Evolutionary conservation across 2,113 vertebrate species (phyloP), one percentile per base, ranked within the genome.

Genomic region (Stomatorhinus ivindoensis): DNA sequence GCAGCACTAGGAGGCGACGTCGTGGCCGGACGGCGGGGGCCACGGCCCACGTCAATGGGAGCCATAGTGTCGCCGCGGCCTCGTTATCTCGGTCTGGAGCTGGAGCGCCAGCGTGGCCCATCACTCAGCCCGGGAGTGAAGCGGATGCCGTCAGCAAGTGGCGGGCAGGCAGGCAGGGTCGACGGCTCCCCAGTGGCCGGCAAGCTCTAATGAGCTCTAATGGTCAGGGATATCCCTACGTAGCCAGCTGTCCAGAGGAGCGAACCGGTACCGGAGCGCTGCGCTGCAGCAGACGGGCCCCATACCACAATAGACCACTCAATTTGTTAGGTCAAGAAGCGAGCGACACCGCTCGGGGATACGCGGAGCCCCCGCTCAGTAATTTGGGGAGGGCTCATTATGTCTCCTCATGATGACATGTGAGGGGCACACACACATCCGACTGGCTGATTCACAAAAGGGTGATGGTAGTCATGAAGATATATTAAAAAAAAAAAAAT

Each of bases 61-160:
- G 5, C 10, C 24, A 35, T 24, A 35, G 39, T 69, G 39, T 90
- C 69, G 87, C 24, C 2, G 61, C 50, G 3, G 13, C 42, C 50
- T 69, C 44, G 46, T 83, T 90, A 90, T 90, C 86, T 90, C 47
- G 73, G 35, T 19, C 73, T 39, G 73, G 69, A 76, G 31, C 31
- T 10, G 69, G 35, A 5, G 10, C 69, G 11, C 84, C 50, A 50
- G 21, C 15, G 8, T 4, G 50, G 31, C 53, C 69, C 69, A 35
- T 90, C 69, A 87, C 46, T 8, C 61, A 61, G 46, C 85, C 17
- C 48, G 4, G 69, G 58, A 21, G 7, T 58, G 11, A 47, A n/a
- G 61, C 39, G 24, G 48, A 46, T n/a, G 58, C 24, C 55, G 8
- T 69, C 39, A 65, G 42, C 42, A 31, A 21, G 73, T 47, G 50